Evolutionary conservation across 2,113 vertebrate genomes (phyloP).

Genomic region (Leptobrachium ailaonicum): DNA sequence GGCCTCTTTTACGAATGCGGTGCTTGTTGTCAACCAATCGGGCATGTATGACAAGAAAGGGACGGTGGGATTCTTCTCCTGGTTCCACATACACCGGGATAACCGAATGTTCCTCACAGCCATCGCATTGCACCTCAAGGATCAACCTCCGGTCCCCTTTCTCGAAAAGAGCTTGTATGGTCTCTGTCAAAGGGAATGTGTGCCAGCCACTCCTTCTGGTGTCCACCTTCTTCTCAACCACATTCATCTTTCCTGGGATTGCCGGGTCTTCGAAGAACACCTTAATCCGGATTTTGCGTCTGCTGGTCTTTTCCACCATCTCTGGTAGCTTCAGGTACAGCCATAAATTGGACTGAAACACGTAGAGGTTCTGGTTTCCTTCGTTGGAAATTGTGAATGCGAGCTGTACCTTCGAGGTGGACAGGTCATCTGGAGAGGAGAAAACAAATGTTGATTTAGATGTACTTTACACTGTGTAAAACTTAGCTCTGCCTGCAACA

Average conservation of each 20-base stretch:
- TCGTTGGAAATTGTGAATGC: slow-evolving; percentile 95
- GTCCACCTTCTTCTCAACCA: slow-evolving; percentile 93
- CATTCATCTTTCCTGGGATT: slow-evolving; percentile 74
- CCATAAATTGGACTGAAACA: slow-evolving; percentile 95
- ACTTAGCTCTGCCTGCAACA: too few relatives aligned
- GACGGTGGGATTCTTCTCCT: slow-evolving; percentile 87
- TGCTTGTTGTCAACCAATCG: slow-evolving; percentile 87
- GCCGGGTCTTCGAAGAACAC: slow-evolving; percentile 86
- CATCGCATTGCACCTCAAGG: slow-evolving; percentile 91
- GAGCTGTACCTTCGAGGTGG: slow-evolving; percentile 81
- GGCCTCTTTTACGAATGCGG: slow-evolving; percentile 94
- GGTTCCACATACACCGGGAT: slow-evolving; percentile 86
- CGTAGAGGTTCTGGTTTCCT: slow-evolving; percentile 94
- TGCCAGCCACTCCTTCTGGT: slow-evolving; percentile 97
- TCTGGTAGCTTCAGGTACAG: slow-evolving; percentile 90
- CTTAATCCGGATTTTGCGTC: slow-evolving; percentile 90
- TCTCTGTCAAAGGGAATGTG: slow-evolving; percentile 90
- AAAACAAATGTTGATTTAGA: neutral
- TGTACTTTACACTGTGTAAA: too few relatives aligned
- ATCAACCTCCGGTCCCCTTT: slow-evolving; percentile 85
- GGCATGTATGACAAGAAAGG: slow-evolving; percentile 93
- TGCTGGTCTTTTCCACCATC: slow-evolving; percentile 84
- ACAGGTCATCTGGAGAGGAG: slow-evolving; percentile 81
- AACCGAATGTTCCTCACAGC: slow-evolving; percentile 84
- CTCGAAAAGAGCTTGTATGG: slow-evolving; percentile 83